A percentile compares a stretch with the other conserved stretches of the same genome.
These are phyloP conservation scores for Campylorhamphus procurvoides DNA, from an alignment of 2,113 vertebrate genomes.

Conservation along the genomic window DNA sequence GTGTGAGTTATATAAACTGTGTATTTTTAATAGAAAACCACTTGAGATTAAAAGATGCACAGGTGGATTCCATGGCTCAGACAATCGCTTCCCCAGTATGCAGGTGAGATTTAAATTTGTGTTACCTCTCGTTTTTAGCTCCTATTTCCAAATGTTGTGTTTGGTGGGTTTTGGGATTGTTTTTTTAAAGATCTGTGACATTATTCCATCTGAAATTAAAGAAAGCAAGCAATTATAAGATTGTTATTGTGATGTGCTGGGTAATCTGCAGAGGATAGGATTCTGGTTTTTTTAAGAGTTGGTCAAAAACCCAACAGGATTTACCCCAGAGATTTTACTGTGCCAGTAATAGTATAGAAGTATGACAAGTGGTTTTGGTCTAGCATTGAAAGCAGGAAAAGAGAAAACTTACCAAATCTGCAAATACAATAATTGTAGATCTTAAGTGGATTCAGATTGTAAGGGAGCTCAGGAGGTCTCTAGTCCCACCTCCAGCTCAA, in stretches of 20 bases:
- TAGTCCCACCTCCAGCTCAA: neutral
- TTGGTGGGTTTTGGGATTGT: neutral
- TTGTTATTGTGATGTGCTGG: neutral
- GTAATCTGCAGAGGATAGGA: neutral
- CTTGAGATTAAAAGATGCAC: slow-evolving; percentile 80
- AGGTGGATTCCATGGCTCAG: slow-evolving; percentile 95
- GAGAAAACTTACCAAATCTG: neutral
- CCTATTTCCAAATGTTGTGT: neutral
- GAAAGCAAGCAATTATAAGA: neutral
- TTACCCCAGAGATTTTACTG: neutral
- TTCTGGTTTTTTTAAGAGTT: fast-evolving
- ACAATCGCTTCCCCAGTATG: slow-evolving; percentile 91
- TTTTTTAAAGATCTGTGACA: neutral
- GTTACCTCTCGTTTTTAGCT: neutral
- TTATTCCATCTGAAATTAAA: neutral
- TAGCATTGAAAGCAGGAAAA: neutral
- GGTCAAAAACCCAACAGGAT: neutral
- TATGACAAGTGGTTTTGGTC: neutral
- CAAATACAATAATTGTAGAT: neutral
- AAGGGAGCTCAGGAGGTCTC: neutral
- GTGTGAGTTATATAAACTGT: neutral
- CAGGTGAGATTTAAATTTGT: slow-evolving; percentile 79
- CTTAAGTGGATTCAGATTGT: neutral
- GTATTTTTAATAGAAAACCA: slow-evolving; percentile 70
- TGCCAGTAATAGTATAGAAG: neutral